Evolutionary conservation across 1,140 invertebrate genomes (phyloP), one percentile per base, ranked within the genome.

Genomic region (Drosophila leontia): DNA sequence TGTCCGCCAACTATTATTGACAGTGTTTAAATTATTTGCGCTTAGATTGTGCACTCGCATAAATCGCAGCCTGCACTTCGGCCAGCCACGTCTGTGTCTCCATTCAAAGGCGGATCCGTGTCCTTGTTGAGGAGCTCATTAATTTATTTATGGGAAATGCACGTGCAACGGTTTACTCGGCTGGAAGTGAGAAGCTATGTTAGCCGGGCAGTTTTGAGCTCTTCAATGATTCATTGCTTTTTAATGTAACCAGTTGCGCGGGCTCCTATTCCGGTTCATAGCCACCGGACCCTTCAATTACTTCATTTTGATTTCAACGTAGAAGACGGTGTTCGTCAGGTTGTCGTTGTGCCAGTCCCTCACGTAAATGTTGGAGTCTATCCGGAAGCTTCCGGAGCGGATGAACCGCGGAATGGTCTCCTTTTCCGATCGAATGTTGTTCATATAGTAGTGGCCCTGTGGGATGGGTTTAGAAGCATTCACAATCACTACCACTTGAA

Each of bases 71-170:
- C 35, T 62, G 62, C 78, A 69, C 61, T 55, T 56, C 17, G 39
- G 35, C 50, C 60, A 39, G 34, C 45, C 75, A 60, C 42, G 75
- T 44, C 57, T 34, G n/a, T 17, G 26, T 64, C 50, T 70, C 51
- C 58, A n/a, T 80, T 65, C 51, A 45, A 17, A 75, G 44, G 64
- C 59, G 39, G 13, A 44, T 68, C 55, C 59, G 48, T 47, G 70
- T 80, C 56, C 64, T 42, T 29, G 44, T 56, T 60, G 58, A 37
- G 32, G 45, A 42, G 69, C 82, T 91, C 88, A 91, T 91, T 91
- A 91, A 91, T 91, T 84, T 91, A 91, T 91, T 91, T 91, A 91
- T 91, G 88, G 64, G 83, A 91, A 82, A 53, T 85, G 83, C 88
- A 91, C 88, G 88, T 91, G 88, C 88, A 64, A 72, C 88, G 78